Conservation (phyloP, 2,888 invertebrate species). For the Lymantria dispar region DNA sequence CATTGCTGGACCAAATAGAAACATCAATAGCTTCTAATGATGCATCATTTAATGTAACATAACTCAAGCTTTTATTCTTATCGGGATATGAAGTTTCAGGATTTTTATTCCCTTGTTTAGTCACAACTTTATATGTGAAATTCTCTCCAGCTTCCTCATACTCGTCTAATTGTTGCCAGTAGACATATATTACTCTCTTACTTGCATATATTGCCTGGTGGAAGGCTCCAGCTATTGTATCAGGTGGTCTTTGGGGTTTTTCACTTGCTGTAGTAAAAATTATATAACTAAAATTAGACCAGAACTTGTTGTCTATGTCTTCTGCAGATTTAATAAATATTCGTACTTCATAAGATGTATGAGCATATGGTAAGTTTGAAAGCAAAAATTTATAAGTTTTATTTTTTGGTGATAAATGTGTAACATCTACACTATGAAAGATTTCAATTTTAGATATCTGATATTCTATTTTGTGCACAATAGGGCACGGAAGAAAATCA, state of each 20-base stretch:
- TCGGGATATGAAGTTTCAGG: slow-evolving; percentile 62
- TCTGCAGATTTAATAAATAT: slow-evolving; percentile 84
- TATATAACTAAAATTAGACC: slow-evolving; percentile 86
- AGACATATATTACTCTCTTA: slow-evolving; percentile 85
- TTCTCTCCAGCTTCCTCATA: slow-evolving; percentile 88
- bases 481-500: slow-evolving; percentile 55
- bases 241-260: slow-evolving; percentile 86
- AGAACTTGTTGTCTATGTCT: slow-evolving; percentile 82
- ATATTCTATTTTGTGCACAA: slow-evolving; percentile 71
- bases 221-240: slow-evolving; percentile 88
- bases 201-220: slow-evolving; percentile 80
- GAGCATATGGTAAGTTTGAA: slow-evolving; percentile 83
- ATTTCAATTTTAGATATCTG: slow-evolving; percentile 75
- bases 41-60: slow-evolving; percentile 82
- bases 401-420: slow-evolving; percentile 53
- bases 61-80: slow-evolving; percentile 81
- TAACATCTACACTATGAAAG: slow-evolving; percentile 66
- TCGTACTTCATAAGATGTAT: slow-evolving; percentile 87
- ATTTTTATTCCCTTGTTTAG: slow-evolving; percentile 51
- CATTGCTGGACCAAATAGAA: slow-evolving; percentile 84
- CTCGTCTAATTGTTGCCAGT: slow-evolving; percentile 89
- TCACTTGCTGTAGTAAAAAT: slow-evolving; percentile 84
- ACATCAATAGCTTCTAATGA: slow-evolving; percentile 68
- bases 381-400: slow-evolving; percentile 69
- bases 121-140: slow-evolving; percentile 86